phyloP scores from a whole-genome alignment of 2,797 vertebrate genomes.

The Hylomyscus alleni region DNA sequence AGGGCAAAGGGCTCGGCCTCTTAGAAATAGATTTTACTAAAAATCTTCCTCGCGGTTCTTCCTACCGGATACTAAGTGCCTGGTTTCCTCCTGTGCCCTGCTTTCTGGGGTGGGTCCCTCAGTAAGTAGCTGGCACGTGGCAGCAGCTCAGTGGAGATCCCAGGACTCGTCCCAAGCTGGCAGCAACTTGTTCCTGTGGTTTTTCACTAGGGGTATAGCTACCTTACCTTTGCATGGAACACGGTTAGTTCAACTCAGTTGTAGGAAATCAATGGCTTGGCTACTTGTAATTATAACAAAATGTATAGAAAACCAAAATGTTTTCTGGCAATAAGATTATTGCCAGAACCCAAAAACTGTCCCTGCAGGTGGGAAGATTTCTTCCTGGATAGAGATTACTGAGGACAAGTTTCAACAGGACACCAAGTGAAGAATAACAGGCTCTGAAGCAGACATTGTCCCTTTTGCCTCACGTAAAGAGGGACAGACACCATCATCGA shows the following conservation, averaged over 20 bases:
- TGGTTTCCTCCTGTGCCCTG: conserved; percentile 24
- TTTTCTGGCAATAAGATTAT: conserved; percentile 39
- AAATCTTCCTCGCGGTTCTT: conserved; percentile 70
- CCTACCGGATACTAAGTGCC: conserved; percentile 77
- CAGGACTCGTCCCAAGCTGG: background rate
- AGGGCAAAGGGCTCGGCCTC: conserved; percentile 78
- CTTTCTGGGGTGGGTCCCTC: background rate
- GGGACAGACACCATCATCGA: background rate
- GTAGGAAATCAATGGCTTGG: conserved; percentile 21
- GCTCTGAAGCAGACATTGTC: conserved; percentile 6
- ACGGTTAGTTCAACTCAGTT: background rate
- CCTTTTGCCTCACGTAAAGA: conserved; percentile 37
- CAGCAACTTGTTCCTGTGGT: background rate
- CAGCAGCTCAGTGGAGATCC: background rate
- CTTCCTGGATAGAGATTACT: background rate
- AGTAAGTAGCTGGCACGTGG: background rate
- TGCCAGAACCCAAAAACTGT: background rate
- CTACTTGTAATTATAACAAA: conserved; percentile 62
- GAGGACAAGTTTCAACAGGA: conserved; percentile 9
- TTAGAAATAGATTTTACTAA: conserved; percentile 69
- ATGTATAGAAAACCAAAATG: background rate
- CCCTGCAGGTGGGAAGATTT: conserved; percentile 13
- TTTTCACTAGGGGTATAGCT: background rate
- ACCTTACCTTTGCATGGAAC: background rate
- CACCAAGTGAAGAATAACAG: background rate